Base-by-base conservation (phyloP, 2,113 vertebrate genomes). In the Saiga tatarica region DNA sequence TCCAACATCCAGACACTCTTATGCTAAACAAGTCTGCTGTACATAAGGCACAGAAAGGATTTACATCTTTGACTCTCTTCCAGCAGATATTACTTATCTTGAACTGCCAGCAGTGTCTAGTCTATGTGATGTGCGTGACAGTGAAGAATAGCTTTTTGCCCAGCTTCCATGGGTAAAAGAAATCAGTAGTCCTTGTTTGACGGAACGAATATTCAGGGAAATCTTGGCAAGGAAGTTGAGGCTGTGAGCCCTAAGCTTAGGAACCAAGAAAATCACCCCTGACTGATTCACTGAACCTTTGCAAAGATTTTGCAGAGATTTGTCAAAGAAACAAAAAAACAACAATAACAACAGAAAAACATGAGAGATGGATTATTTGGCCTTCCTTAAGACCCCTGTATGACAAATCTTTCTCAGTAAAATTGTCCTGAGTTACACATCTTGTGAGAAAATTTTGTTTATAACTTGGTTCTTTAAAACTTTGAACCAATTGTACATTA, bases 31-130 rank as follows among this genome's bases (percentile, higher is more conserved):
- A 90, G 64, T 62, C 71, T 89, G 47, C 16, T 47, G 36, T 59
- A 76, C 57, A n/a, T 94, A 95, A 91, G 59, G 42, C 83, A 88
- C 15, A 96, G 52, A 67, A 91, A 81, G 83, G 83, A 93, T 95
- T 97, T 95, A 96, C 89, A 91, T 93, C 84, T 91, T 88, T 96
- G 83, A 95, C 53, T 84, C 4, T 85, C 39, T 95, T 97, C 78
- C 87, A 97, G 76, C 55, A 93, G 94, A 97, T 95, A 95, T 93
- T 87, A 97, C 55, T 98, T 97, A 98, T 97, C 95, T 95, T 89
- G 85, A 81, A 81, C 83, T 97, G 91, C 89, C 89, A 97, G 92
- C 78, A 95, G 30, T 94, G 52, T 67, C 88, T 97, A 6, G 0
- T 91, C 81, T 93, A 59, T 96, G 92, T 93, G 88, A 97, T 39